Evolutionary conservation across 2,888 invertebrate genomes (phyloP).

Genomic region (Morpho deidamia): DNA sequence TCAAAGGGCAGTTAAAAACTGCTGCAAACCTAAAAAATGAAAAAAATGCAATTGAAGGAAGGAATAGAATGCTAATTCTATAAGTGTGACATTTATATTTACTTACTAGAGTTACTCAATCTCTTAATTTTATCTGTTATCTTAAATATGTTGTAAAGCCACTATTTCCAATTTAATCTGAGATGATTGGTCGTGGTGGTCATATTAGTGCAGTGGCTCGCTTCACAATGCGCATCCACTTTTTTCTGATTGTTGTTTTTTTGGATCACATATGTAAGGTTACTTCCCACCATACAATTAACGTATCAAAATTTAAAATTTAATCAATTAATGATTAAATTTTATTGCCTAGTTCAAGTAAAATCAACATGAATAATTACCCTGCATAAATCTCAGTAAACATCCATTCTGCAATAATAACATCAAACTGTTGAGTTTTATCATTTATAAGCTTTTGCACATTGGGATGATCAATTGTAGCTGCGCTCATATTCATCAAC

Average conservation of each 20-base stretch:
- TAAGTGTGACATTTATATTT: too few species aligned
- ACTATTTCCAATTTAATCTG: too few species aligned
- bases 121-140: too few species aligned
- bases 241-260: background rate
- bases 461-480: background rate
- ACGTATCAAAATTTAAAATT: background rate
- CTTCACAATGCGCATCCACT: too few species aligned
- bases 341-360: background rate
- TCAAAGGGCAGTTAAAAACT: constrained; percentile 26
- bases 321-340: too few species aligned
- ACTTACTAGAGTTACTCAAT: too few species aligned
- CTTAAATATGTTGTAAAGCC: too few species aligned
- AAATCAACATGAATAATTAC: constrained; percentile 10
- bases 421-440: constrained; percentile 37
- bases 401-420: constrained; percentile 39
- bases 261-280: too few species aligned
- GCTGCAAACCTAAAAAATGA: constrained; percentile 18
- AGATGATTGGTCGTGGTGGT: too few species aligned
- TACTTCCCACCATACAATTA: background rate
- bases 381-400: constrained; percentile 29
- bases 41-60: too few species aligned
- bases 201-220: too few species aligned
- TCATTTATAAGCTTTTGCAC: constrained; percentile 36
- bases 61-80: background rate
- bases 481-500: background rate